phyloP scores from a whole-genome alignment of 2,888 invertebrate genomes.

The Panopea generosa region DNA sequence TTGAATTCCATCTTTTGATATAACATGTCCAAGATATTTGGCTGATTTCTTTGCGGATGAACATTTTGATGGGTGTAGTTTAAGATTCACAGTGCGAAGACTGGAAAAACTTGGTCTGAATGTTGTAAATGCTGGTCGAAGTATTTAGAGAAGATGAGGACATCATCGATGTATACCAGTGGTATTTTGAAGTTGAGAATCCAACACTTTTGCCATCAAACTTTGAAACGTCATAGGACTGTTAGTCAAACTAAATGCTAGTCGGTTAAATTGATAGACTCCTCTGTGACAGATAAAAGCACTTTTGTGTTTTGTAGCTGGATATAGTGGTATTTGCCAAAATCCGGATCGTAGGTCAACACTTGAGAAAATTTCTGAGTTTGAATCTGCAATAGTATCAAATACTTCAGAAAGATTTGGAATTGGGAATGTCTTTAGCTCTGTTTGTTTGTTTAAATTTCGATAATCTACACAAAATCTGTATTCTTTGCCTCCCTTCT shows the following conservation, averaged over 20 bases:
- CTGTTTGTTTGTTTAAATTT: conserved; percentile 30
- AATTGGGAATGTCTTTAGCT: conserved; percentile 31
- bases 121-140: conserved; percentile 56
- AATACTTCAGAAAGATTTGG: conserved; percentile 33
- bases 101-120: conserved; percentile 48
- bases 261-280: conserved; percentile 42
- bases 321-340: conserved; percentile 44
- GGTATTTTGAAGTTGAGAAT: conserved; percentile 54
- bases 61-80: conserved; percentile 61
- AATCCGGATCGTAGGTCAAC: conserved; percentile 39
- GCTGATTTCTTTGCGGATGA: conserved; percentile 41
- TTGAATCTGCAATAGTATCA: conserved; percentile 39
- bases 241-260: conserved; percentile 56
- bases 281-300: conserved; percentile 50
- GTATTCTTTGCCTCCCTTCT: conserved; percentile 35
- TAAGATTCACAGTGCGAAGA: conserved; percentile 54
- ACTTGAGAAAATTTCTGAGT: conserved; percentile 24
- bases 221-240: conserved; percentile 52
- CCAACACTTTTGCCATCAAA: conserved; percentile 51
- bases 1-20: conserved; percentile 58
- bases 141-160: conserved; percentile 47
- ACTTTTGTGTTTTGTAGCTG: conserved; percentile 32
- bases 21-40: conserved; percentile 61
- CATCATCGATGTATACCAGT: conserved; percentile 65
- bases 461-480: conserved; percentile 34